These are phyloP conservation scores for Tachysurus fulvidraco DNA, from an alignment of 2,113 vertebrate genomes.

Conservation along the genomic window DNA sequence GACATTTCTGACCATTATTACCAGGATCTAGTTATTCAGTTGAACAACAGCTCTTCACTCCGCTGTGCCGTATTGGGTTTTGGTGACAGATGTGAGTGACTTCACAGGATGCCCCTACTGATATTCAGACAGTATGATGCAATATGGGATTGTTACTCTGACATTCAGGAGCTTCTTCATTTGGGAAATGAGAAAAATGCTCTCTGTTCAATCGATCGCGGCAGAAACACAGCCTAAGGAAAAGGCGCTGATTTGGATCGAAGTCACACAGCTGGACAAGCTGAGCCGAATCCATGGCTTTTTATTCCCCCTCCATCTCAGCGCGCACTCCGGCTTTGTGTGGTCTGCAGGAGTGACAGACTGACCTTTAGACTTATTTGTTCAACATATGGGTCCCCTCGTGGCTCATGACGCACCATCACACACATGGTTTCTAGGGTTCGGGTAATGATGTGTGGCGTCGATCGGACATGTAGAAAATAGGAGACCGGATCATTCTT, in stretches of 20 bases:
- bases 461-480: not conserved
- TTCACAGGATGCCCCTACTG: not conserved
- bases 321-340: conserved; percentile 31
- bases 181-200: not conserved
- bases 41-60: not conserved
- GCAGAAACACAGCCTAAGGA: conserved; percentile 25
- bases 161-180: conserved; percentile 15
- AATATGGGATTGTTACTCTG: not conserved
- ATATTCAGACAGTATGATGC: not conserved
- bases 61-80: not conserved
- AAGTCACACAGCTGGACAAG: conserved; percentile 46
- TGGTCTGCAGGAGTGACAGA: conserved; percentile 39
- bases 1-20: not conserved
- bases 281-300: conserved; percentile 40
- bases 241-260: conserved; percentile 34
- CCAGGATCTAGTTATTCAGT: not conserved
- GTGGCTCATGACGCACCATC: conserved; percentile 1
- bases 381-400: conserved; percentile 35
- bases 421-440: not conserved
- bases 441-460: not conserved
- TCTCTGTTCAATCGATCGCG: conserved; percentile 10
- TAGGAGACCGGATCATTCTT: not conserved
- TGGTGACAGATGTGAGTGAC: not conserved
- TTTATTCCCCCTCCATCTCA: conserved; percentile 22
- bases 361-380: conserved; percentile 45